Evolutionary conservation across 2,888 invertebrate species (phyloP), one percentile per base, ranked within the genome.

Genomic region (Philonicus albiceps): DNA sequence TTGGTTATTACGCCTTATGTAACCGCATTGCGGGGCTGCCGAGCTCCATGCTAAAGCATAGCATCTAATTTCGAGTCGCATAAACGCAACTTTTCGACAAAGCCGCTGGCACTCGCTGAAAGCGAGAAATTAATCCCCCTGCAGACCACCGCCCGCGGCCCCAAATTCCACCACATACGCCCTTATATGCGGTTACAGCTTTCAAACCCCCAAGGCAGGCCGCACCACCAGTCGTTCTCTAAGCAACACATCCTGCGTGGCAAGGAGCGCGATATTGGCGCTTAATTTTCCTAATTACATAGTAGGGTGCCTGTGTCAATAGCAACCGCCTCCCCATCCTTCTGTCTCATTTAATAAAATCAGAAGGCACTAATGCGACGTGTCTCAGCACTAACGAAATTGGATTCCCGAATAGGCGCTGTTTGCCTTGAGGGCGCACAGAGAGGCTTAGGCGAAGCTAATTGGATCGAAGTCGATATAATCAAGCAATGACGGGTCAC

Each of bases 261-360:
- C 55, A 64, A 64, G 64, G 55, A 64, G 27, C 64, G 37, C n/a
- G 19, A 55, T 30, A 81, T 81, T 64, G 31, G 55, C 19, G 31
- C 55, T 81, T 55, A 55, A 81, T 81, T 81, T 81, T 34, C 64
- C n/a, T 81, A 81, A 81, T 81, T 53, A 81, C 64, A 81, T 31
- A 81, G 81, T 31, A 55, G 31, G 55, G 34, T 19, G 19, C 37
- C 55, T 34, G 81, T 81, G 64, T 64, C 81, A 81, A 55, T 55
- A 34, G 81, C 55, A 81, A 64, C 81, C 64, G 8, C 64, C 16
- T 22, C 49, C 81, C 80, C 19, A 22, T 81, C 55, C 31, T 30
- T 81, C 64, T 34, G 64, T 81, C 64, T 81, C 55, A 64, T 55
- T 81, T 81, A 53, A 81, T 64, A 49, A 55, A 64, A 81, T 81